Base-by-base conservation (phyloP, 2,797 vertebrate genomes). In the Huso huso region DNA sequence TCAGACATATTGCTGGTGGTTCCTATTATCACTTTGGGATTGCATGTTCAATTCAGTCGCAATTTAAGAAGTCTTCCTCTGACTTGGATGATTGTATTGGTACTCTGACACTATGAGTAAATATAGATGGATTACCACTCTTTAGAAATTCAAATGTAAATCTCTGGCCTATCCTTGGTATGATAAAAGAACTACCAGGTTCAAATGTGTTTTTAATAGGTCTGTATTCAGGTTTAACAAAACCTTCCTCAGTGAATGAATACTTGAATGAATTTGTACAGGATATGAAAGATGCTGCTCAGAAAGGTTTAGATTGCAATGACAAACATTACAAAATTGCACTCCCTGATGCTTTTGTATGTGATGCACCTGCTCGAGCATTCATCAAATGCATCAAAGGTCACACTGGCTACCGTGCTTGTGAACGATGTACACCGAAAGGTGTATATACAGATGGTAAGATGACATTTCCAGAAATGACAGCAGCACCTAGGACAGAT, bases 21-120 rank as follows among this genome's bases (percentile, higher is more conserved):
- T 58, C 51, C 53, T 69, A 72, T 52, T 69, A 66, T 68, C 61
- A 72, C 68, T 63, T 72, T 69, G 64, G 67, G 11, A 8, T 72
- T 65, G 52, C 71, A 59, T 69, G 55, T 53, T 8, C 58, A 52
- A 52, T 71, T 0, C 63, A 63, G 67, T 71, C 66, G 67, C 61
- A 50, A 9, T 51, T 71, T 53, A 53, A 61, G 66, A 2, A 70
- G 15, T 18, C 15, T 18, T 1, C 15, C 15, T 18, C 15, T 53
- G 60, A 70, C 51, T 11, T n/a, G 37, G 57, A 70, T 13, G 50
- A 49, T 12, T 51, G 55, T 59, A 58, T 48, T 53, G 68, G 66
- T 13, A 69, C 49, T 12, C 52, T 65, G 59, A 69, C 68, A 11
- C 12, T 69, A 15, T 50, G 49, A 37, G 59, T 69, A 1, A 69